Percentiles rank a stretch among this genome's conserved stretches.
Conservation (phyloP, 2,888 invertebrate genomes). For the Andrena flavipes region DNA sequence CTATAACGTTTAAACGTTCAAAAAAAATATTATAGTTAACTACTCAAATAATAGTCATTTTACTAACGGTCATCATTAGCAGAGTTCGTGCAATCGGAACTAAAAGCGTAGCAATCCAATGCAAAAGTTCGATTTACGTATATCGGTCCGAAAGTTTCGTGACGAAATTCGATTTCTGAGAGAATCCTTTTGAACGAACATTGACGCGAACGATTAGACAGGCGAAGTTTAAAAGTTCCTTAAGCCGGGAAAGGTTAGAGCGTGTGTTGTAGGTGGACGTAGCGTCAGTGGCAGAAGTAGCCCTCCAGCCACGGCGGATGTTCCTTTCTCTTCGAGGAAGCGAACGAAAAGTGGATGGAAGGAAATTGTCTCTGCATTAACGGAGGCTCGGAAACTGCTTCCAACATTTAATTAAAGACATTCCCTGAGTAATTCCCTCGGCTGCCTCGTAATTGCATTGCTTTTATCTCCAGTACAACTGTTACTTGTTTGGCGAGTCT, state of each 20-base stretch:
- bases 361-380: constrained; percentile 84
- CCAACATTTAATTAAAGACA: constrained; percentile 84
- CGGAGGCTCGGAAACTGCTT: constrained; percentile 83
- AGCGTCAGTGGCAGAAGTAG: constrained; percentile 22
- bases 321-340: constrained; percentile 74
- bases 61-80: not conserved
- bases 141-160: constrained; percentile 72
- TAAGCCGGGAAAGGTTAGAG: constrained; percentile 58
- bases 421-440: constrained; percentile 81
- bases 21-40: too few relatives aligned
- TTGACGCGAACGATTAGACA: constrained; percentile 81
- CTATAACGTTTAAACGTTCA: too few relatives aligned
- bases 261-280: constrained; percentile 48
- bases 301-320: constrained; percentile 66
- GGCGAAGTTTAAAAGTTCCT: constrained; percentile 79
- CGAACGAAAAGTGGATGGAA: constrained; percentile 81
- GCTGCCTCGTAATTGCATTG: constrained; percentile 82
- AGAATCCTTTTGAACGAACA: constrained; percentile 43
- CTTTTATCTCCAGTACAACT: constrained; percentile 81
- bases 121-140: constrained; percentile 2
- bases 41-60: too few relatives aligned
- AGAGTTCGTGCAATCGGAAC: not conserved
- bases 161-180: constrained; percentile 73
- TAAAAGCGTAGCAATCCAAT: not conserved
- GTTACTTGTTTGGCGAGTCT: constrained; percentile 81